Evolutionary conservation across 2,797 vertebrate genomes (phyloP).

Genomic region (Melanotaenia trifasciata): DNA sequence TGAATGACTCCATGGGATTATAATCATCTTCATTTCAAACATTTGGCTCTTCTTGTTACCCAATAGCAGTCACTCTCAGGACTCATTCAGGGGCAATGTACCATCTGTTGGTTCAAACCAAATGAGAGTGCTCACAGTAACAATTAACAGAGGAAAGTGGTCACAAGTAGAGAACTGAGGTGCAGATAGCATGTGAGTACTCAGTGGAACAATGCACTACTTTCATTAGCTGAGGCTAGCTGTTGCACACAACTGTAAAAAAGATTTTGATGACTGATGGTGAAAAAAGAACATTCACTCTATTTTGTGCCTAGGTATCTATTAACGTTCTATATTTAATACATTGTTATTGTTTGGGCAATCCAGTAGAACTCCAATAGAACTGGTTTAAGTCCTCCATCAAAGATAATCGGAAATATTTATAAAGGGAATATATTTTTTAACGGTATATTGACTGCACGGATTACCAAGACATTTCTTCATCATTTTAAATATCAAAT

Average conservation of each 20-base stretch:
- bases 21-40: slow-evolving; percentile 68
- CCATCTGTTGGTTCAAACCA: slow-evolving; percentile 71
- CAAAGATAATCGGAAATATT: too few species aligned
- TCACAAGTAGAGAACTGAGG: slow-evolving; percentile 37
- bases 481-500: neutral
- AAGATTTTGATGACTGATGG: neutral
- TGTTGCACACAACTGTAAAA: neutral
- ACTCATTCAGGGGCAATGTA: slow-evolving; percentile 58
- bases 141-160: slow-evolving; percentile 54
- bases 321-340: neutral
- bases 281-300: neutral
- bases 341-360: neutral
- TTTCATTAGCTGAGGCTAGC: neutral
- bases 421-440: too few species aligned
- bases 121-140: slow-evolving; percentile 56
- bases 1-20: slow-evolving; percentile 46
- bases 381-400: neutral
- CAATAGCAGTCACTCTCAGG: slow-evolving; percentile 62
- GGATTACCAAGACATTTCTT: too few species aligned
- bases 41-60: slow-evolving; percentile 61
- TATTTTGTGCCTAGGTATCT: neutral
- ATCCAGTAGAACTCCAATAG: neutral
- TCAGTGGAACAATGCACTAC: slow-evolving; percentile 8
- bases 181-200: slow-evolving; percentile 27
- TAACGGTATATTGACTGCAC: too few species aligned